A percentile compares a stretch with the other conserved stretches of the same genome.
Evolutionary conservation across 2,113 vertebrate genomes (phyloP).

Genomic region (Ciconia maguari): DNA sequence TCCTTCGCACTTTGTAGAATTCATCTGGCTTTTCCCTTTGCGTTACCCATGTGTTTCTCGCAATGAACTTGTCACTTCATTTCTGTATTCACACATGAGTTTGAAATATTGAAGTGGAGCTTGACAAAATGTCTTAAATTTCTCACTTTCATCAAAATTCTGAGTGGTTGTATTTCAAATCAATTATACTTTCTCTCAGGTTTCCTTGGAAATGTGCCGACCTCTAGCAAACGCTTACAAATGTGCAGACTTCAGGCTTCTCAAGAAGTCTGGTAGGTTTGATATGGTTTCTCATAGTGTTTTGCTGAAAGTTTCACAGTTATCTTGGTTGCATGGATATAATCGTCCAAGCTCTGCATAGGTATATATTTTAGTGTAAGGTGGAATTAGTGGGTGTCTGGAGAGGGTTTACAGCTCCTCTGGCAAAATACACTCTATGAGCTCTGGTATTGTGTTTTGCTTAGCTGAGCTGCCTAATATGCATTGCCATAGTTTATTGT

Average conservation of each 20-base stretch:
- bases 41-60: not conserved
- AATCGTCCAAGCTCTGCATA: not conserved
- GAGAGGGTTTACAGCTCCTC: not conserved
- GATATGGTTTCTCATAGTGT: not conserved
- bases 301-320: not conserved
- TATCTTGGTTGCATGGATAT: not conserved
- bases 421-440: fast-evolving
- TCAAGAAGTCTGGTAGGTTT: not conserved
- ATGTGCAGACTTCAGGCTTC: not conserved
- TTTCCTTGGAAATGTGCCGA: slow-evolving; percentile 9
- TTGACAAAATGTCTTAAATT: not conserved
- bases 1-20: not conserved
- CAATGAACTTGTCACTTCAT: not conserved
- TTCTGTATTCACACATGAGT: not conserved
- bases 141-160: slow-evolving; percentile 19
- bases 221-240: not conserved
- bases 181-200: not conserved
- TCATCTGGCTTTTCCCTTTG: not conserved
- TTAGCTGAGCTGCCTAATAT: not conserved
- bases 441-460: not conserved
- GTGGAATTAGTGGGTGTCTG: not conserved
- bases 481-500: fast-evolving
- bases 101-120: not conserved
- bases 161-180: not conserved
- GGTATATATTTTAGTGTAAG: not conserved